phyloP scores from a whole-genome alignment of 2,113 vertebrate genomes.

The Pyrgilauda ruficollis region DNA sequence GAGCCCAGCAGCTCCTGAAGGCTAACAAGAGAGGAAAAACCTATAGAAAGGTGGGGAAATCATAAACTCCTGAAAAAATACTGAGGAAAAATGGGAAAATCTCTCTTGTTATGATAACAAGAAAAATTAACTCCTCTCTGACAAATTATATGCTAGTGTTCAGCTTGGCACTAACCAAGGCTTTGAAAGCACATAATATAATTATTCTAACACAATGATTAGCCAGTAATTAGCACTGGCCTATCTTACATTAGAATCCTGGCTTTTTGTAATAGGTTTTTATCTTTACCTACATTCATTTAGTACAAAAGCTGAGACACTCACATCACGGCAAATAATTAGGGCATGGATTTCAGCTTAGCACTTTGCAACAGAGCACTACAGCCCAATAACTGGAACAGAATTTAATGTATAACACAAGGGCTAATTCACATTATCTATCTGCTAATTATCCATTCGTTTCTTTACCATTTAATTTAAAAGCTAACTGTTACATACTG shows the following conservation, averaged over 20 bases:
- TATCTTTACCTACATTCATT: constrained; percentile 59
- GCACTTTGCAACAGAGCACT: background rate
- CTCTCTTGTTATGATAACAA: background rate
- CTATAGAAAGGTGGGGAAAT: background rate
- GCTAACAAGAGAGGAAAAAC: background rate
- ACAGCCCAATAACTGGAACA: background rate
- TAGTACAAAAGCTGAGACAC: constrained; percentile 22
- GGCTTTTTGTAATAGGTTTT: constrained; percentile 51
- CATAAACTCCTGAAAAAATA: background rate
- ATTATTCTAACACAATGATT: constrained; percentile 66
- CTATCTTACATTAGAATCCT: constrained; percentile 59
- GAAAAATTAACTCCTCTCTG: constrained; percentile 49
- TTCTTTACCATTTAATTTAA: constrained; percentile 27
- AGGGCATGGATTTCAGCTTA: constrained; percentile 55
- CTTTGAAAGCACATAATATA: constrained; percentile 56
- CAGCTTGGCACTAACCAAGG: constrained; percentile 13
- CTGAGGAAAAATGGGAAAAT: background rate
- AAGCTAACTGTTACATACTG: background rate
- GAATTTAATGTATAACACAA: constrained; percentile 4
- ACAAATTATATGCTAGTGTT: constrained; percentile 47
- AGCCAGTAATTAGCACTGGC: constrained; percentile 63
- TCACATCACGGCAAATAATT: constrained; percentile 49
- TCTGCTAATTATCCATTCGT: constrained; percentile 42
- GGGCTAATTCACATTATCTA: constrained; percentile 43
- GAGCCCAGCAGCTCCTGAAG: background rate